phyloP scores from a whole-genome alignment of 2,113 vertebrate genomes.

The Phalacrocorax aristotelis region DNA sequence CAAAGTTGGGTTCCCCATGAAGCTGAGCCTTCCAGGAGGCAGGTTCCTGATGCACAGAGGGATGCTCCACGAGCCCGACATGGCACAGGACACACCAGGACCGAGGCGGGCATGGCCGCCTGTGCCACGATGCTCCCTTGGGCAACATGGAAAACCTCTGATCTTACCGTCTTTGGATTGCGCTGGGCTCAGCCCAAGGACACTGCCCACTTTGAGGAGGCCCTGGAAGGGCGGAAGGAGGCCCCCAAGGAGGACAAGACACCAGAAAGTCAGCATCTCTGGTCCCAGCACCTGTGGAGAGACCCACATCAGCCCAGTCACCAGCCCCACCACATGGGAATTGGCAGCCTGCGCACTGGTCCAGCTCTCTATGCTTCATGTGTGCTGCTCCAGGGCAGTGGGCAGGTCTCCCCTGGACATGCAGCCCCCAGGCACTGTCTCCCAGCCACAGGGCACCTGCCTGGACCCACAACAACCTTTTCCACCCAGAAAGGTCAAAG shows the following conservation, averaged over 20 bases:
- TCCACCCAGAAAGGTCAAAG: neutral
- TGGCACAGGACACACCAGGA: neutral
- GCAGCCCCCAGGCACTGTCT: neutral
- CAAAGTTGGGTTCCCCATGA: neutral
- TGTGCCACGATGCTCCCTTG: fast-evolving
- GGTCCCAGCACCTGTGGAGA: neutral
- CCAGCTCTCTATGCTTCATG: neutral
- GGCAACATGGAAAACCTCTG: neutral
- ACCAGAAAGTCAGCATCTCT: neutral
- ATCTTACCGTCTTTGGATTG: neutral
- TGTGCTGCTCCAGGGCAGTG: fast-evolving
- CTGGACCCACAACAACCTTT: neutral
- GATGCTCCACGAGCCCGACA: fast-evolving
- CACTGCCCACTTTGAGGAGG: neutral
- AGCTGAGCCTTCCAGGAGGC: neutral
- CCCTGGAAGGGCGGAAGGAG: constrained; percentile 16
- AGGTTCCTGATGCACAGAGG: neutral
- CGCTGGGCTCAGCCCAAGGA: neutral
- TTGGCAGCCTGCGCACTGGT: fast-evolving
- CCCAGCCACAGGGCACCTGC: neutral
- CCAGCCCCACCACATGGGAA: neutral
- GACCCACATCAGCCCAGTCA: neutral
- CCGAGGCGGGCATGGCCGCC: fast-evolving
- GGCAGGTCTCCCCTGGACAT: neutral
- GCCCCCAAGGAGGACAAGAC: neutral